A percentile compares a stretch with the other conserved stretches of the same genome.
These are phyloP conservation scores for Australoheros facetus DNA, from an alignment of 2,797 vertebrate genomes.

Conservation along the genomic window DNA sequence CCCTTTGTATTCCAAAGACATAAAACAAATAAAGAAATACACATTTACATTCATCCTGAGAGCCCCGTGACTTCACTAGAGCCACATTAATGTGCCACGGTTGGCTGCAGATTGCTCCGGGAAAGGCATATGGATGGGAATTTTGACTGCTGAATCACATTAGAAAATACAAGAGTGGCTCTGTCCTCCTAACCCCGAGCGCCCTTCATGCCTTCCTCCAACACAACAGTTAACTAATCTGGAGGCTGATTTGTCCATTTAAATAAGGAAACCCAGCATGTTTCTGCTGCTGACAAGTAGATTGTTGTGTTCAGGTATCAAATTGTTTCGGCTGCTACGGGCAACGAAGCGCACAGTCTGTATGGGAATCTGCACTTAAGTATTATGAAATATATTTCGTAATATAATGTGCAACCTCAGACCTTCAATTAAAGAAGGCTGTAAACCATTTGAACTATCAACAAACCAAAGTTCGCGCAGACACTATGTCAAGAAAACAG, in stretches of 20 bases:
- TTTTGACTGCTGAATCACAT: conserved; percentile 57
- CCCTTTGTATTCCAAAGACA: background rate
- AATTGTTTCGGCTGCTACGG: background rate
- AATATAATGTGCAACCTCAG: background rate
- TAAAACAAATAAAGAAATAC: background rate
- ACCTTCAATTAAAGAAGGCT: background rate
- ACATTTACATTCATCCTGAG: conserved; percentile 22
- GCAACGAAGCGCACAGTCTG: conserved; percentile 1
- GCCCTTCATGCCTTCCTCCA: conserved; percentile 42
- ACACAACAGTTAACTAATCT: conserved; percentile 40
- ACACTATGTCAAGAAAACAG: conserved; percentile 6
- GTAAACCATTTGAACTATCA: conserved; percentile 1
- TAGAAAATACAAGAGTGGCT: conserved; percentile 66
- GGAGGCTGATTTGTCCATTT: conserved; percentile 25
- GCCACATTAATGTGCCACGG: conserved; percentile 35
- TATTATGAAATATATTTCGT: conserved; percentile 1
- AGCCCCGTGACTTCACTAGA: conserved; percentile 47
- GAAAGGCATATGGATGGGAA: conserved; percentile 56
- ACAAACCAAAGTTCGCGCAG: conserved; percentile 7
- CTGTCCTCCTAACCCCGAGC: conserved; percentile 52
- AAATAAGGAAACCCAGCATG: conserved; percentile 28
- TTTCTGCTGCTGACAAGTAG: conserved; percentile 9
- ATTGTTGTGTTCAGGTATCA: conserved; percentile 12
- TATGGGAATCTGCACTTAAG: background rate
- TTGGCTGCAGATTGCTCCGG: conserved; percentile 49